Evolutionary conservation across 1,140 invertebrate genomes (phyloP).

Genomic region (Hesperophylax magnus): DNA sequence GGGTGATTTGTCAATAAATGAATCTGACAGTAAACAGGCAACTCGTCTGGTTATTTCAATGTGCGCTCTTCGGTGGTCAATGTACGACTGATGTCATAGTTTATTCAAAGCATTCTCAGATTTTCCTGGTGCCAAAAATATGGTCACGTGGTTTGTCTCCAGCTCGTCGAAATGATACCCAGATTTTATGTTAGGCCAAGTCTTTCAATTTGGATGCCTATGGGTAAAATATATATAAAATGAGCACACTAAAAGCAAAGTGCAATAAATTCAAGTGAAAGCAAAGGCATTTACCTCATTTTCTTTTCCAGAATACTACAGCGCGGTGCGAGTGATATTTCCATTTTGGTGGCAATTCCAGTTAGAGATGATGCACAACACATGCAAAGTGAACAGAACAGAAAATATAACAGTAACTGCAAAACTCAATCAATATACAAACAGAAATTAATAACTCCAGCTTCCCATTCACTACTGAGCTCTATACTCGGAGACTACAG

Average conservation of each 20-base stretch:
- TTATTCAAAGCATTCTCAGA: too few relatives aligned
- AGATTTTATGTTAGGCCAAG: too few relatives aligned
- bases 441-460: neutral
- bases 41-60: too few relatives aligned
- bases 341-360: slow-evolving; percentile 49
- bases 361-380: slow-evolving; percentile 54
- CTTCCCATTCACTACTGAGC: too few relatives aligned
- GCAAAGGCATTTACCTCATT: slow-evolving; percentile 74
- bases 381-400: slow-evolving; percentile 56
- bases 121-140: too few relatives aligned
- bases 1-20: too few relatives aligned
- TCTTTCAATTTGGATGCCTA: too few relatives aligned
- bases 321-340: slow-evolving; percentile 67
- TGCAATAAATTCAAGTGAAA: slow-evolving; percentile 8
- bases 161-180: too few relatives aligned
- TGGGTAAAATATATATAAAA: neutral
- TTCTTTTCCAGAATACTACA: slow-evolving; percentile 84
- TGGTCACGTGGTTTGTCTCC: too few relatives aligned
- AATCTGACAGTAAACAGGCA: too few relatives aligned
- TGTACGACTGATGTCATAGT: too few relatives aligned
- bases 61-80: too few relatives aligned
- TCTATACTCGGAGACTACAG: neutral
- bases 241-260: neutral
- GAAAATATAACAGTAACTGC: slow-evolving; percentile 40
- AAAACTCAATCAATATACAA: slow-evolving; percentile 18